A percentile compares a stretch with the other conserved stretches of the same genome.
Evolutionary conservation across 2,888 invertebrate species (phyloP).

Genomic region (Drosophila ochracea): DNA sequence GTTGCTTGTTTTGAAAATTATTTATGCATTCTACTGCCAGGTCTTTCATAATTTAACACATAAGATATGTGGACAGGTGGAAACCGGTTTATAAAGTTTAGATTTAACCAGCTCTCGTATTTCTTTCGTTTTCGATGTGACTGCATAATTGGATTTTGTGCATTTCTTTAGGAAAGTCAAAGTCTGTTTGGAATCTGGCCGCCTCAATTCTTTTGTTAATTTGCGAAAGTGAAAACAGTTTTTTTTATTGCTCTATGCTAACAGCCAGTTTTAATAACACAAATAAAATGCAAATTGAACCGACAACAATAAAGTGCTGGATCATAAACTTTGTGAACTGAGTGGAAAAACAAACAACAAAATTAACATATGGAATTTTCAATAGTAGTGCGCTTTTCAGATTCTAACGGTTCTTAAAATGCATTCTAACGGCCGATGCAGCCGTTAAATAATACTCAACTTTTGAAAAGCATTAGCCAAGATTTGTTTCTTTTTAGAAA

Average conservation of each 20-base stretch:
- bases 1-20: slow-evolving; percentile 54
- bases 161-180: slow-evolving; percentile 45
- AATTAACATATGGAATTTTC: slow-evolving; percentile 51
- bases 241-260: slow-evolving; percentile 43
- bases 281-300: slow-evolving; percentile 61
- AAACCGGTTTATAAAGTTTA: slow-evolving; percentile 59
- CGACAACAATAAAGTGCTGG: slow-evolving; percentile 31
- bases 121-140: slow-evolving; percentile 26
- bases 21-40: slow-evolving; percentile 68
- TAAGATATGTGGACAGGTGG: slow-evolving; percentile 52
- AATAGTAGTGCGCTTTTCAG: slow-evolving; percentile 31
- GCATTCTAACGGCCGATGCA: slow-evolving; percentile 67
- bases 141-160: slow-evolving; percentile 49
- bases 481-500: slow-evolving; percentile 2
- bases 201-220: slow-evolving; percentile 56
- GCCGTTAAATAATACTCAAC: slow-evolving; percentile 24
- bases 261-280: slow-evolving; percentile 28
- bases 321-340: slow-evolving; percentile 36
- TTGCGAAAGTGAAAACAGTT: slow-evolving; percentile 77
- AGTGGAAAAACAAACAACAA: neutral
- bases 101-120: slow-evolving; percentile 2
- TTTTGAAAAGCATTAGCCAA: slow-evolving; percentile 35
- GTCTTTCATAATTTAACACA: slow-evolving; percentile 66
- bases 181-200: slow-evolving; percentile 11
- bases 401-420: slow-evolving; percentile 57